A percentile compares a stretch with the other conserved stretches of the same genome.
These are phyloP conservation scores for Danaus chrysippus DNA, from an alignment of 2,888 invertebrate genomes.

Conservation along the genomic window DNA sequence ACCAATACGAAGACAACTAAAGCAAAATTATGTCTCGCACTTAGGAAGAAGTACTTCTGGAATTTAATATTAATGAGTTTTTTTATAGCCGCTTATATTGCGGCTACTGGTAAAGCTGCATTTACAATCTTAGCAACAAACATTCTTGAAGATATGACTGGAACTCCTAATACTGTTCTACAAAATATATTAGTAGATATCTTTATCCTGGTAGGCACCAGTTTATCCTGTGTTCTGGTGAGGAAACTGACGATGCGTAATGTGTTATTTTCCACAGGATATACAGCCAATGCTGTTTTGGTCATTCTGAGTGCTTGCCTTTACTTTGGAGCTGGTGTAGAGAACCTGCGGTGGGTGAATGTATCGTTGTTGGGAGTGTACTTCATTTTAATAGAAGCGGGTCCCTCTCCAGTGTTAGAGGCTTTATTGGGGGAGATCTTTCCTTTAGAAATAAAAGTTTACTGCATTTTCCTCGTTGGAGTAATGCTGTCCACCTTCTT, in stretches of 20 bases:
- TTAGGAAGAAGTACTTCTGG: constrained; percentile 27
- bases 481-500: constrained; percentile 27
- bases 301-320: too few relatives aligned
- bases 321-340: too few relatives aligned
- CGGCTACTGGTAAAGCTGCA: constrained; percentile 27
- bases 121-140: constrained; percentile 31
- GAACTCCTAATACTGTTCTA: too few relatives aligned
- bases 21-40: constrained; percentile 17
- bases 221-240: constrained; percentile 19
- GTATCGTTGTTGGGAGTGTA: too few relatives aligned
- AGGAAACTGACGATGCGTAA: constrained; percentile 27
- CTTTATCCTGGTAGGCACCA: too few relatives aligned
- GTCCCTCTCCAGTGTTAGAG: constrained; percentile 37
- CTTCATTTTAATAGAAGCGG: constrained; percentile 33
- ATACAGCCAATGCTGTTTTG: too few relatives aligned
- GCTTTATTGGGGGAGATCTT: constrained; percentile 37
- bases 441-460: constrained; percentile 38
- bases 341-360: too few relatives aligned
- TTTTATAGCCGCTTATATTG: constrained; percentile 22
- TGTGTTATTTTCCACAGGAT: constrained; percentile 26
- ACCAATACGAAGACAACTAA: constrained; percentile 5
- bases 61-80: constrained; percentile 19
- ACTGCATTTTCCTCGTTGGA: constrained; percentile 32
- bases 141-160: too few relatives aligned
- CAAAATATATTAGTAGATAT: too few relatives aligned